Conservation (phyloP, 2,888 invertebrate genomes). For the Philopedon plagiatum region DNA sequence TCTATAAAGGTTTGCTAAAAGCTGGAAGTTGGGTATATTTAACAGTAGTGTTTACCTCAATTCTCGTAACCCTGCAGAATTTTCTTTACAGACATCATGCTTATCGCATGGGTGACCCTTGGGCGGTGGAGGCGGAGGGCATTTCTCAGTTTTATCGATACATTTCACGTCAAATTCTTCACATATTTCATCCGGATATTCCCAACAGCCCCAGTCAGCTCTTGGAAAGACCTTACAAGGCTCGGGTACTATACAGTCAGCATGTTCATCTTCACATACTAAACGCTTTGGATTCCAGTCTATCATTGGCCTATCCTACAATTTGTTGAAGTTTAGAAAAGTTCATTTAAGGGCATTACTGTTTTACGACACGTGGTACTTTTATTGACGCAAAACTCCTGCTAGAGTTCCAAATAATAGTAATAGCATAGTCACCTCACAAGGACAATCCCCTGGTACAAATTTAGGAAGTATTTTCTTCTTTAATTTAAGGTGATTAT, state of each 20-base stretch:
- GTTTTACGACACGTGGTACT: too few relatives aligned
- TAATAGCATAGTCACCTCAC: constrained; percentile 47
- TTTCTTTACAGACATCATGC: neutral
- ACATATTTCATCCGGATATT: constrained; percentile 47
- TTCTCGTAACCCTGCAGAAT: neutral
- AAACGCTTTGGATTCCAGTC: constrained; percentile 54
- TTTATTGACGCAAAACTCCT: too few relatives aligned
- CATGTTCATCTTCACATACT: constrained; percentile 49
- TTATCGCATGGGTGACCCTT: constrained; percentile 26
- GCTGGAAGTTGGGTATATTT: too few relatives aligned
- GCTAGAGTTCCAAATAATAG: too few relatives aligned
- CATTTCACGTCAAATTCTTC: constrained; percentile 43
- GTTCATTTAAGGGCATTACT: too few relatives aligned
- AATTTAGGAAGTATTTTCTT: constrained; percentile 52
- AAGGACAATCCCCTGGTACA: constrained; percentile 56
- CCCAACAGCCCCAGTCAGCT: constrained; percentile 59
- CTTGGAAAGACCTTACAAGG: constrained; percentile 48
- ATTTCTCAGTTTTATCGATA: constrained; percentile 23
- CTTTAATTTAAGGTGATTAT: constrained; percentile 41
- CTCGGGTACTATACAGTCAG: constrained; percentile 47
- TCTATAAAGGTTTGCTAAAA: too few relatives aligned
- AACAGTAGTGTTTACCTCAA: neutral
- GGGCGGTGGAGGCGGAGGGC: constrained; percentile 19
- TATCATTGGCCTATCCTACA: constrained; percentile 50
- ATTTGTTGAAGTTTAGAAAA: neutral